phyloP scores from a whole-genome alignment of 2,113 vertebrate species.

The Lethenteron camtschaticum region DNA sequence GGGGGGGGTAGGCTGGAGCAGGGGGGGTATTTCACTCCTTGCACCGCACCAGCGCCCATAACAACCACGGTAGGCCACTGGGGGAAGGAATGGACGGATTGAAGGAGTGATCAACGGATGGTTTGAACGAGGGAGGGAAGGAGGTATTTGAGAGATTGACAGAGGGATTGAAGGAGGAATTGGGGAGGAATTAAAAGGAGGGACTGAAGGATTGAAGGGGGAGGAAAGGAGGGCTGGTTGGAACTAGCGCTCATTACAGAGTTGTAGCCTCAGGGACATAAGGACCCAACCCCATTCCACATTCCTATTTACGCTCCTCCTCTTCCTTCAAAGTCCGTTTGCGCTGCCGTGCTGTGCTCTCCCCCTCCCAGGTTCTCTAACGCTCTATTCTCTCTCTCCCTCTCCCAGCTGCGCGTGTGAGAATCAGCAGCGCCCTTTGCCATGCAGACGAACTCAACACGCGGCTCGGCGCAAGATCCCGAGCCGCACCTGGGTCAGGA shows the following conservation, averaged over 20 bases:
- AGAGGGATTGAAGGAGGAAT: neutral
- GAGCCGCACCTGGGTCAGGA: too few relatives aligned
- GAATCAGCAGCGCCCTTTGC: too few relatives aligned
- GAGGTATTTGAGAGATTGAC: too few relatives aligned
- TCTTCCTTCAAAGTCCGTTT: too few relatives aligned
- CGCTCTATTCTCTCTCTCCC: neutral
- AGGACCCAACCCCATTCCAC: too few relatives aligned
- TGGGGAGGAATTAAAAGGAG: neutral
- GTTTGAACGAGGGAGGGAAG: neutral
- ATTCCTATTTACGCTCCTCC: too few relatives aligned
- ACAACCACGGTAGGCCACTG: neutral
- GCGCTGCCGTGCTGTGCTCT: neutral
- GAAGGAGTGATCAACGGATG: neutral
- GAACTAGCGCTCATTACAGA: neutral
- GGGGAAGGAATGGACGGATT: neutral
- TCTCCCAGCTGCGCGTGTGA: neutral
- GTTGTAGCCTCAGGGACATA: too few relatives aligned
- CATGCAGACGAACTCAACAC: too few relatives aligned
- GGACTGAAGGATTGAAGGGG: neutral
- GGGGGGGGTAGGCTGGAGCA: neutral
- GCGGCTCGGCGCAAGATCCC: too few relatives aligned
- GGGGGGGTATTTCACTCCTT: neutral
- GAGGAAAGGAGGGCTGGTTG: neutral
- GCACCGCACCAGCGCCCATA: too few relatives aligned
- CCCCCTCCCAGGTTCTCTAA: neutral